Evolutionary conservation across 2,888 invertebrate species (phyloP), one percentile per base, ranked within the genome.

Genomic region (Cataglyphis livida): DNA sequence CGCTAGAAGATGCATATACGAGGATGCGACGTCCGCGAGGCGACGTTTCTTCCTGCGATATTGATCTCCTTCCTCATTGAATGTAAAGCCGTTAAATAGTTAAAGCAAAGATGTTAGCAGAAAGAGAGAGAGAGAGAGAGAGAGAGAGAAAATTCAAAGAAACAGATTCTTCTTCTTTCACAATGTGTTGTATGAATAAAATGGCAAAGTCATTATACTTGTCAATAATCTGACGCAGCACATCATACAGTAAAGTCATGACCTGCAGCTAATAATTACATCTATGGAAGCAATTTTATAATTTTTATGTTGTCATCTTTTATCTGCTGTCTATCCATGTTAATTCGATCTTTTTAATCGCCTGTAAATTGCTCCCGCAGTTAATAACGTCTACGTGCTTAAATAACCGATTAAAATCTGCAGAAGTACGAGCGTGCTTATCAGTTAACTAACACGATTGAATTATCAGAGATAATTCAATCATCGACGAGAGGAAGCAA

Each of bases 1-100:
- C 65, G 64, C 38, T 18, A 32, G 12, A 28, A 85, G 71, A 82
- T 85, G 87, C 83, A 66, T 64, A 15, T 35, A 65, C 68, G 44
- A 28, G 28, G 18, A 57, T 28, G 75, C 76, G 64, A 38, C 81
- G 57, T 66, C 82, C 59, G 78, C 71, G 61, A 59, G 66, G 64
- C 68, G 61, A 78, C 38, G 65, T 68, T 61, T 68, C 78, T 21
- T 15, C 38, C 25, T 68, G 61, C 54, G 66, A 83, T 75, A 73
- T 28, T 85, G 82, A 84, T 78, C 65, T 28, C 61, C 35, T 54
- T 54, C 41, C 41, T 74, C 28, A 32, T 44, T 5, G 21, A 44
- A 32, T 15, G 44, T 41, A 25, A 32, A 78, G 57, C 28, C 25
- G 68, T 44, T 32, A n/a, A 57, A 57, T 41, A 25, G 41, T 66